Conservation (phyloP, 1,140 invertebrate genomes). For the Zelostemma sp. region DNA sequence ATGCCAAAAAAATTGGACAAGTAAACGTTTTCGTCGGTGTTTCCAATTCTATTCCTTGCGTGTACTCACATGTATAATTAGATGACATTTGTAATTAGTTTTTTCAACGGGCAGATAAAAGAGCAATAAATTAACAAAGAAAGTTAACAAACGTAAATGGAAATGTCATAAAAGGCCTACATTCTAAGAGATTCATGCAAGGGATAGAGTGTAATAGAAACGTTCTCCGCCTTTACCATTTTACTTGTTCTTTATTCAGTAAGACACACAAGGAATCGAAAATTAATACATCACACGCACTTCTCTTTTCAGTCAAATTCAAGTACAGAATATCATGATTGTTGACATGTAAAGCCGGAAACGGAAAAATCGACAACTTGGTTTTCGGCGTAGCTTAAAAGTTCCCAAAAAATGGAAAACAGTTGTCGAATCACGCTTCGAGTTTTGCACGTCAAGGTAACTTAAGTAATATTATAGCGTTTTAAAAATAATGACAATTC, state of each 20-base stretch:
- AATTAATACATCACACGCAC: conserved; percentile 4
- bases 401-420: too few species aligned
- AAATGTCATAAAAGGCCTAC: background rate
- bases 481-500: too few species aligned
- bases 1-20: background rate
- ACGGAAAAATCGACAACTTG: too few species aligned
- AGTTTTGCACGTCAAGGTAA: too few species aligned
- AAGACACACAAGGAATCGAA: conserved; percentile 9
- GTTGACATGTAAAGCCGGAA: background rate
- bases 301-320: background rate
- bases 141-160: background rate
- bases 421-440: too few species aligned
- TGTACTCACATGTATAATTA: background rate
- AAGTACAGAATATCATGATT: conserved; percentile 1
- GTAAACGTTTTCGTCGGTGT: background rate
- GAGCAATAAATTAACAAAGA: too few species aligned
- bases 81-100: too few species aligned
- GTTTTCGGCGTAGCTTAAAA: too few species aligned
- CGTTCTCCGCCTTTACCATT: background rate
- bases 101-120: too few species aligned
- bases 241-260: conserved; percentile 3
- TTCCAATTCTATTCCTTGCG: background rate
- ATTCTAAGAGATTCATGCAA: conserved; percentile 24
- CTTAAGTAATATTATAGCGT: too few species aligned
- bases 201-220: conserved; percentile 5